phyloP scores from a whole-genome alignment of 2,113 vertebrate species.

The Muscicapa adusta region DNA sequence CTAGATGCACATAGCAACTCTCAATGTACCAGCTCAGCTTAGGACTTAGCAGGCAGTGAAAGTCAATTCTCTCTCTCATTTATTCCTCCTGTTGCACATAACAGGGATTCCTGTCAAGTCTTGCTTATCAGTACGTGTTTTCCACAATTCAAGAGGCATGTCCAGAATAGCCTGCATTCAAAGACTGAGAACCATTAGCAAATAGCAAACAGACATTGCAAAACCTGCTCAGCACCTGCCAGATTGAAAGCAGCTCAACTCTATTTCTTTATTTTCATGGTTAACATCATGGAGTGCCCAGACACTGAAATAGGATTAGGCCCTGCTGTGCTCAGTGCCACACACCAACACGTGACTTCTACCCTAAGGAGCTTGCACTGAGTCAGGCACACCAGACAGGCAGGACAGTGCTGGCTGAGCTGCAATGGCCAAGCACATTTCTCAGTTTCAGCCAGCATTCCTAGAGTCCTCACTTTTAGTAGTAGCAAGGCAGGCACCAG shows the following conservation, averaged over 20 bases:
- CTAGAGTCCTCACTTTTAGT: not conserved
- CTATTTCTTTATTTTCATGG: not conserved
- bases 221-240: not conserved
- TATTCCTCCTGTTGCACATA: not conserved
- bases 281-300: not conserved
- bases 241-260: not conserved
- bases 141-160: not conserved
- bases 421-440: not conserved
- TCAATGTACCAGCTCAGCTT: not conserved
- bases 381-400: not conserved
- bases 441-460: not conserved
- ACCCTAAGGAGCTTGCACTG: constrained; percentile 17
- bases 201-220: not conserved
- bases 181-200: not conserved
- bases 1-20: not conserved
- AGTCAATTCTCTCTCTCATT: not conserved
- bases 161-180: not conserved
- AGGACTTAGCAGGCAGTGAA: not conserved
- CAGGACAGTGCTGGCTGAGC: not conserved
- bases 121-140: not conserved
- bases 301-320: constrained; percentile 32
- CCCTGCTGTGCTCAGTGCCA: not conserved
- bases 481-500: not conserved
- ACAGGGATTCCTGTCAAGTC: not conserved
- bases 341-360: not conserved